Conservation (phyloP, 2,888 invertebrate species). For the Achlya flavicornis region DNA sequence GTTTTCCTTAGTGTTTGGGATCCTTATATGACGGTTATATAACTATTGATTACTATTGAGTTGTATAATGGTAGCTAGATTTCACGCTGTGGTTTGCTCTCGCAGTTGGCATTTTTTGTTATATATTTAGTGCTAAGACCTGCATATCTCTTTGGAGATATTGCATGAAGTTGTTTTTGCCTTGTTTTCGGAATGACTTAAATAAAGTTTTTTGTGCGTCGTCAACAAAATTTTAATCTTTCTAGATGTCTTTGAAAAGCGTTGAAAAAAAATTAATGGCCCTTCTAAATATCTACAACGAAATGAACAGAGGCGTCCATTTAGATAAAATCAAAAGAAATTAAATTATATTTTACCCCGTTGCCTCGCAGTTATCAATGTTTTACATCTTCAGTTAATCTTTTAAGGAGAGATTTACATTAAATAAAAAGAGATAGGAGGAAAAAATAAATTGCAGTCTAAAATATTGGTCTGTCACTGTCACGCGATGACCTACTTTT, state of each 20-base stretch:
- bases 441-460: not conserved
- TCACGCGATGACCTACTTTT: not conserved
- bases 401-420: not conserved
- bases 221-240: not conserved
- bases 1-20: conserved; percentile 2
- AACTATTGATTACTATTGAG: not conserved
- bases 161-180: too few species aligned
- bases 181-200: too few species aligned
- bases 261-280: conserved; percentile 3
- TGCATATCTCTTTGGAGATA: too few species aligned
- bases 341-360: conserved; percentile 2
- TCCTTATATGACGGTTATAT: not conserved
- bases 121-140: too few species aligned
- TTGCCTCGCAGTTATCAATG: conserved; percentile 2
- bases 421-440: not conserved
- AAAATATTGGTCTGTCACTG: too few species aligned
- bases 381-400: not conserved
- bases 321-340: conserved; percentile 7
- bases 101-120: not conserved
- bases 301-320: conserved; percentile 3
- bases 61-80: not conserved
- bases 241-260: not conserved
- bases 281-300: not conserved
- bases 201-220: too few species aligned
- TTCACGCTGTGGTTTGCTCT: not conserved